phyloP scores from a whole-genome alignment of 1,140 invertebrate genomes.

The Drosophila melanica region DNA sequence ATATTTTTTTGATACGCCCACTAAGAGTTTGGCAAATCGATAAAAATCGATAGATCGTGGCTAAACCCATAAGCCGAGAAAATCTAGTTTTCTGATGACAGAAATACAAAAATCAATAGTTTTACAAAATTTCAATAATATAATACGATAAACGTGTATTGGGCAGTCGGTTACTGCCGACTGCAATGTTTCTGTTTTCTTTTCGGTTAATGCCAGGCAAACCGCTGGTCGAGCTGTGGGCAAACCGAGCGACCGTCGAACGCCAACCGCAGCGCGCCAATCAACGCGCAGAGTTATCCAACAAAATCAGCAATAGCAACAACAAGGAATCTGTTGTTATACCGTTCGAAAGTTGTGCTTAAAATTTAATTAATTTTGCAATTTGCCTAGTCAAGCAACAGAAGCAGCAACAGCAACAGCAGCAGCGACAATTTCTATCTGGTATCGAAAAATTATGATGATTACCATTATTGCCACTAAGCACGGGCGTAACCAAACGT shows the following conservation, averaged over 20 bases:
- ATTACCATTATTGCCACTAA: conserved; percentile 74
- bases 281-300: conserved; percentile 64
- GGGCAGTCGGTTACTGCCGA: too few relatives aligned
- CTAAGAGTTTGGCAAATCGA: too few relatives aligned
- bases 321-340: conserved; percentile 41
- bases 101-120: too few relatives aligned
- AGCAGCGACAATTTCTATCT: conserved; percentile 33
- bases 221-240: conserved; percentile 46
- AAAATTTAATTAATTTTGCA: conserved; percentile 82
- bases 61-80: too few relatives aligned
- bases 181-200: not conserved
- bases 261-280: conserved; percentile 66
- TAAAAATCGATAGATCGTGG: too few relatives aligned
- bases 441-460: conserved; percentile 75
- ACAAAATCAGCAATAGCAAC: conserved; percentile 22
- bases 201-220: conserved; percentile 22
- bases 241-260: conserved; percentile 40
- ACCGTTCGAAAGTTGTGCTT: conserved; percentile 75
- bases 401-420: conserved; percentile 1
- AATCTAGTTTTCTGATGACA: too few relatives aligned
- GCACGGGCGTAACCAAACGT: conserved; percentile 72
- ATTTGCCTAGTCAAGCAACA: conserved; percentile 62
- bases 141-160: too few relatives aligned
- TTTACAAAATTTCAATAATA: too few relatives aligned
- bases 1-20: too few relatives aligned